Base-by-base conservation (phyloP, 2,113 vertebrate species). In the Sprattus sprattus region DNA sequence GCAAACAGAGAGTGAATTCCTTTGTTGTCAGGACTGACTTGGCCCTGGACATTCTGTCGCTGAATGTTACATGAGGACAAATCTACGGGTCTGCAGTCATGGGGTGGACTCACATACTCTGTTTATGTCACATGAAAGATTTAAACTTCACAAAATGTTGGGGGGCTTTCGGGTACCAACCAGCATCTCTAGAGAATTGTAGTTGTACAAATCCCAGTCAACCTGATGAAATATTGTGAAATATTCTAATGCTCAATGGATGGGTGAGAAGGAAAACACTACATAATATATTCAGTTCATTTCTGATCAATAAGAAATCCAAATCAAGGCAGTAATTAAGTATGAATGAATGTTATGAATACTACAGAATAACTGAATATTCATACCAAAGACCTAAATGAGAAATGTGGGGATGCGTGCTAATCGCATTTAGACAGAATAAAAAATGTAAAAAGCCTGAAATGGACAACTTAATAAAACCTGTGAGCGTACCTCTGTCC, bases 401-500 rank as follows among this genome's bases (percentile, higher is more conserved):
- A 32, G 64, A 71, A 9, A 71, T 71, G 28, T 28, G 64, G 32
- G 64, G n/a, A 32, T 71, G 1, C 10, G 3, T 32, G n/a, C 28
- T 71, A 28, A 8, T 13, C n/a, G n/a, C 8, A 32, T 71, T 32
- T 32, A 28, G 28, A 71, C 28, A 75, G 25, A 75, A 9, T 7
- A 10, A 39, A 5, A 78, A 78, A 15, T 78, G 28, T 39, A 78
- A 78, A 16, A 2, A 39, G 32, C 28, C 39, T 71, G 60, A 39
- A 60, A 4, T 45, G n/a, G 7, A 57, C 9, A 44, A 32, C 39
- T 22, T 9, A 4, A 52, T n/a, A 4, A 28, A 3, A 81, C 39
- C 39, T 39, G 39, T 75, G 10, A 95, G 99, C 98, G 97, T 96
- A 99, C 98, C 98, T 97, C 98, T 93, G 78, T 99, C 98, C 95